These are phyloP conservation scores for Clarias magur DNA, from an alignment of 2,113 vertebrate species.

Conservation along the genomic window DNA sequence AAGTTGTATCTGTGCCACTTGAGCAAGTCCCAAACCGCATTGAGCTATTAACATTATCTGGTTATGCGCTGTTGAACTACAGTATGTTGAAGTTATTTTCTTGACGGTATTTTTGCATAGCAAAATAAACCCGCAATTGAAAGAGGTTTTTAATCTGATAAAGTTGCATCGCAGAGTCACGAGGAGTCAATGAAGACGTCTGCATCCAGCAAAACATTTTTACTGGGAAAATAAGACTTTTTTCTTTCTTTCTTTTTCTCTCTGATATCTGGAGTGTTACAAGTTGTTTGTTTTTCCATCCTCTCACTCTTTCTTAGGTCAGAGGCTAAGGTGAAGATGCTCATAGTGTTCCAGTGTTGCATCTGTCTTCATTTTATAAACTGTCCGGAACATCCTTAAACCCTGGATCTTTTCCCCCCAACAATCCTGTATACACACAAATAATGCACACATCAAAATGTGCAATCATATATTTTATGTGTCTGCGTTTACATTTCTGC, in stretches of 20 bases:
- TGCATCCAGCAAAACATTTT: neutral
- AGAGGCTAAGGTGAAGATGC: slow-evolving; percentile 59
- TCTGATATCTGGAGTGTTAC: slow-evolving; percentile 40
- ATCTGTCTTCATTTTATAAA: slow-evolving; percentile 69
- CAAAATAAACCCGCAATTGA: neutral
- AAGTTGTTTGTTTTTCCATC: slow-evolving; percentile 35
- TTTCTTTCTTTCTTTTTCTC: neutral
- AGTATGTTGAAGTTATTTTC: neutral
- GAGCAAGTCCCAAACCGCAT: neutral
- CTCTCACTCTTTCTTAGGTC: slow-evolving; percentile 59
- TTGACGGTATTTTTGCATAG: neutral
- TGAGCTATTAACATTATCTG: neutral
- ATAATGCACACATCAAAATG: neutral
- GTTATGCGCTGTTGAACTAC: neutral
- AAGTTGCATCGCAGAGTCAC: neutral
- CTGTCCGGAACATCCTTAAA: slow-evolving; percentile 69
- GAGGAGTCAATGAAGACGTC: neutral
- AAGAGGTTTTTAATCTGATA: neutral
- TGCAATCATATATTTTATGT: neutral
- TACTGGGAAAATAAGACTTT: slow-evolving; percentile 9
- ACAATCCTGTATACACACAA: slow-evolving; percentile 23
- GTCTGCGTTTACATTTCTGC: neutral
- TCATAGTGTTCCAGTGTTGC: slow-evolving; percentile 48
- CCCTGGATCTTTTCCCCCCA: slow-evolving; percentile 44
- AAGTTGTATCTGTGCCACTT: neutral